Base-by-base conservation (phyloP, 2,113 vertebrate genomes). In the Tricholaema leucomelas region DNA sequence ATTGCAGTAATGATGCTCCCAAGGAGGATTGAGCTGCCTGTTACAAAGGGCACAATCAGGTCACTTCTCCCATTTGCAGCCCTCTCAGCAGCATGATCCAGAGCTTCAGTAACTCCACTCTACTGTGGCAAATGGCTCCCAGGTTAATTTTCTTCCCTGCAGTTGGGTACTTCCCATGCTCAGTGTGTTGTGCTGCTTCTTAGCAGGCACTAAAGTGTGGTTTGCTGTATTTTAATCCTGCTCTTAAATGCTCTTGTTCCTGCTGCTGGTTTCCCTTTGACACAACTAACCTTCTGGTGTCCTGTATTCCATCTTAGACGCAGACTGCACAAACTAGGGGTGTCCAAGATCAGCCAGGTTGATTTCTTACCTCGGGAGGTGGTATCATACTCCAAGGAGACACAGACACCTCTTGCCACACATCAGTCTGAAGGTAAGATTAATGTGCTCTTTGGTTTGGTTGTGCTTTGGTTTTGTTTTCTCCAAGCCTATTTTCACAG, bases 261-360 rank as follows among this genome's bases (percentile, higher is more conserved):
- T 90, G 48, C 54, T 85, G 48, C n/a, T 74, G 35, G 10, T 88
- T 48, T 84, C 17, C 33, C 4, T 63, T 36, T 85, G 58, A 23
- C 38, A 4, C 87, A 52, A 12, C 79, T 97, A 74, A 96, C 55
- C 36, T 91, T 91, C 24, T 55, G 61, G 21, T 95, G 85, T 94
- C 3, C 5, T 94, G 19, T 88, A 15, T 91, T 90, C 79, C 92
- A 28, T 96, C 92, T 60, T 65, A 99, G 99, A 89, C 98, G 98
- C 74, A 98, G 98, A 93, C 97, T 98, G 88, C 98, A 98, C 90
- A 98, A 98, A 70, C 98, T 99, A 66, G 98, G 99, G 1, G 98
- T 99, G 67, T 99, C 99, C 9, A 99, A 99, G 97, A 98, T 99
- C 56, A 99, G 98, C 73, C 99, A 99, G 88, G 99, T 99, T 77